Base-by-base conservation (phyloP, 2,888 invertebrate species). In the Cataglyphis rosenhaueri region DNA sequence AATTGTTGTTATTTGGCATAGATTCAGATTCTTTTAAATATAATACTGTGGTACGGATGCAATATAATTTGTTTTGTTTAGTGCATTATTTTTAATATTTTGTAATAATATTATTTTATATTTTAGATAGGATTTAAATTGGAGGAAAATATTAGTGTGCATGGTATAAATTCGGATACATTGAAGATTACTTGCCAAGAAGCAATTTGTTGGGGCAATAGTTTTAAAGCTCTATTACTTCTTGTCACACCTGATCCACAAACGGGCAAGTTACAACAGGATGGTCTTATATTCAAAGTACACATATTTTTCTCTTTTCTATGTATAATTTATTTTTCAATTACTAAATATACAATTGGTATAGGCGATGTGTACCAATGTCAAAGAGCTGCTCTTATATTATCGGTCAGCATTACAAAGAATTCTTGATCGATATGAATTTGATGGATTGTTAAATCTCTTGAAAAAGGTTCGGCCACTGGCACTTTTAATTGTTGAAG, bases 271-370 rank as follows among this genome's bases (percentile, higher is more conserved):
- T 84, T 92, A 62, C 89, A 87, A 75, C 89, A 92, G 5, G 90
- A 93, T 29, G 94, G 94, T 29, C 84, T 93, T 10, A 94, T 94
- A 89, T 94, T 94, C 68, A 91, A 92, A 86, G 93, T 93, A 84
- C 41, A 21, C 35, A 65, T 1, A 62, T 65, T 68, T 38, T 1
- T 61, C 18, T 21, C 21, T 68, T 1, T 21, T n/a, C 9, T 57
- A n/a, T 18, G 38, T 5, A 21, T 71, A 66, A 55, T n/a, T 55
- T 55, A 44, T 15, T 82, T 66, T 35, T 55, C 6, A 55, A 81
- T 48, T 66, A 32, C 61, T 52, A 52, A n/a, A 52, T 52, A 9
- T 64, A 83, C 32, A 18, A 61, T 65, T 75, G 18, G 84, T 82
- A 5, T n/a, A 92, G 91, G 93, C 94, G 4, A 90, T 94, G 87